Percentiles rank a stretch among this genome's conserved stretches.
These are phyloP conservation scores for Hyposoter didymator DNA, from an alignment of 2,888 invertebrate species.

Conservation along the genomic window DNA sequence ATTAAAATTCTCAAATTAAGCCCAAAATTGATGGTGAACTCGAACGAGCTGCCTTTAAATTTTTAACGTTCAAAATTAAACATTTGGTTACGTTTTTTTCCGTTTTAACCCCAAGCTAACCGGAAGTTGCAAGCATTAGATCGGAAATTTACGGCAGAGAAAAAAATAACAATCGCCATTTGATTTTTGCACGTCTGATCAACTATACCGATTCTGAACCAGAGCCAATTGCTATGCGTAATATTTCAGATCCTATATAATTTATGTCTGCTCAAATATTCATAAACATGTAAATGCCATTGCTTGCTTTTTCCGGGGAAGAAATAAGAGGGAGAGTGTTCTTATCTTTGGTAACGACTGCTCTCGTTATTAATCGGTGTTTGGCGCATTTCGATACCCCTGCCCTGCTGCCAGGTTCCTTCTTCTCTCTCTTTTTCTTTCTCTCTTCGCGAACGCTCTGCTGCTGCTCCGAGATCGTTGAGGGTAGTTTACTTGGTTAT, in stretches of 20 bases:
- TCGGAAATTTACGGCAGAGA: background rate
- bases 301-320: conserved; percentile 52
- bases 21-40: background rate
- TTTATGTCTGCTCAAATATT: background rate
- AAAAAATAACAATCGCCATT: background rate
- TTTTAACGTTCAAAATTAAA: background rate
- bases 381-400: conserved; percentile 68
- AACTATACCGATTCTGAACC: background rate
- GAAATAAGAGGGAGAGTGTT: conserved; percentile 69
- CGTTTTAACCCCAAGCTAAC: background rate
- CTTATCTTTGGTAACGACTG: conserved; percentile 82
- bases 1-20: background rate
- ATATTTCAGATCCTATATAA: conserved; percentile 1
- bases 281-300: conserved; percentile 1
- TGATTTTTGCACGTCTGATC: background rate
- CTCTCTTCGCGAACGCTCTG: conserved; percentile 33
- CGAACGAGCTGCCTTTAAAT: background rate
- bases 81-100: background rate
- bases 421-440: conserved; percentile 13
- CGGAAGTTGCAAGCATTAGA: background rate
- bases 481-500: conserved; percentile 57
- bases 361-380: conserved; percentile 82
- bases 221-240: background rate
- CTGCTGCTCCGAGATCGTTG: conserved; percentile 1
- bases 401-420: conserved; percentile 1